A percentile compares a stretch with the other conserved stretches of the same genome.
phyloP scores from a whole-genome alignment of 2,888 invertebrate genomes.

The Hymenopus coronatus region DNA sequence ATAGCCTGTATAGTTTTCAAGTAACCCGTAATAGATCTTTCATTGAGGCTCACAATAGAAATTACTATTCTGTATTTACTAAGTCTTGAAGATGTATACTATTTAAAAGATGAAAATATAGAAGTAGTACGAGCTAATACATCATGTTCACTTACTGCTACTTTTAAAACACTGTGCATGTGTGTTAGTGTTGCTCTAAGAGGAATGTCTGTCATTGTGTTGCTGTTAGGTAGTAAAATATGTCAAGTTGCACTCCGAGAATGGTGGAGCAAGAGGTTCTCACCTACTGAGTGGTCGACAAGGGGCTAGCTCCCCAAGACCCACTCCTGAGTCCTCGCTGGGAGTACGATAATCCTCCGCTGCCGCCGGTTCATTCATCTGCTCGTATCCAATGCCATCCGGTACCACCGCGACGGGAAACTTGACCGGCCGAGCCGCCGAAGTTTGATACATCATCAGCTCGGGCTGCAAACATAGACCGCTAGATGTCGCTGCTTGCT shows the following conservation, averaged over 20 bases:
- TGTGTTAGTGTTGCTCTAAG: too few species aligned
- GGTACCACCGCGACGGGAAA: conserved; percentile 32
- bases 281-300: neutral
- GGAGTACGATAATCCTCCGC: conserved; percentile 62
- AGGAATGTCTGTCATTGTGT: too few species aligned
- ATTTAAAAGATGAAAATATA: too few species aligned
- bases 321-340: conserved; percentile 93
- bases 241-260: neutral
- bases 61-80: too few species aligned
- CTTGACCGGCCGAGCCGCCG: conserved; percentile 35
- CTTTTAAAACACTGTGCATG: too few species aligned
- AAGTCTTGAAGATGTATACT: too few species aligned
- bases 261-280: neutral
- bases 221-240: neutral
- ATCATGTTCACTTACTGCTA: too few species aligned
- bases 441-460: conserved; percentile 24
- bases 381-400: conserved; percentile 28
- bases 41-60: too few species aligned
- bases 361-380: conserved; percentile 33
- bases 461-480: conserved; percentile 32
- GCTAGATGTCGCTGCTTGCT: neutral
- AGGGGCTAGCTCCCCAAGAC: conserved; percentile 59
- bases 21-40: too few species aligned
- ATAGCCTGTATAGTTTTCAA: too few species aligned
- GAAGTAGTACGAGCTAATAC: too few species aligned